These are phyloP conservation scores for Charadrius vociferus DNA, from an alignment of 2,113 vertebrate genomes.

Conservation along the genomic window DNA sequence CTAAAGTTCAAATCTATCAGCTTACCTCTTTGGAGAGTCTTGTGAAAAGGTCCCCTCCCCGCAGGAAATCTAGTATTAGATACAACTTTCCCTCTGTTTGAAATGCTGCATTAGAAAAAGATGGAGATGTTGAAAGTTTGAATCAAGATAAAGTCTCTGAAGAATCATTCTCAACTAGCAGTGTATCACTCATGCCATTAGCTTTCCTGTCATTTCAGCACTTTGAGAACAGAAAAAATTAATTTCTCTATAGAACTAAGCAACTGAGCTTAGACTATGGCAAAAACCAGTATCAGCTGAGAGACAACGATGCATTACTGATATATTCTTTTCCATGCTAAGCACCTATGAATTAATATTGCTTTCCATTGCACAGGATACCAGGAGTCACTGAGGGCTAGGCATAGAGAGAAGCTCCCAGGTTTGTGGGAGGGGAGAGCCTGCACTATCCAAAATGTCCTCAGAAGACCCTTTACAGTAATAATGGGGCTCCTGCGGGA, in stretches of 20 bases:
- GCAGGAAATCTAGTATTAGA: constrained; percentile 94
- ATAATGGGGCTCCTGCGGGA: background rate
- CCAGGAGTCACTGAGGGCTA: background rate
- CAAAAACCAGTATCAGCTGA: background rate
- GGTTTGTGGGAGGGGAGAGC: background rate
- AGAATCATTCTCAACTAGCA: background rate
- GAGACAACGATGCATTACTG: background rate
- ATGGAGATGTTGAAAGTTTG: background rate
- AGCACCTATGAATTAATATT: background rate
- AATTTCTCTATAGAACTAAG: background rate
- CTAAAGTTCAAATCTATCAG: background rate
- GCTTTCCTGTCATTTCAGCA: background rate
- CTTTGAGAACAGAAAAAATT: background rate
- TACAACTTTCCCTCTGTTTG: constrained; percentile 98
- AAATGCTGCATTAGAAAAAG: constrained; percentile 82
- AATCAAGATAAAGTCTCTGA: background rate
- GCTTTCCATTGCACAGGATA: background rate
- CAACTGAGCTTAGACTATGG: background rate
- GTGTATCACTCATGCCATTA: background rate
- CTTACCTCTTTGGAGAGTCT: constrained; percentile 95
- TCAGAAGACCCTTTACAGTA: background rate
- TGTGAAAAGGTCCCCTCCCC: constrained; percentile 96
- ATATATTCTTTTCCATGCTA: background rate
- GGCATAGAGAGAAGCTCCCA: background rate
- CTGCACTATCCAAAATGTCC: accelerated